phyloP scores from a whole-genome alignment of 2,113 vertebrate genomes.

The Neofelis nebulosa region DNA sequence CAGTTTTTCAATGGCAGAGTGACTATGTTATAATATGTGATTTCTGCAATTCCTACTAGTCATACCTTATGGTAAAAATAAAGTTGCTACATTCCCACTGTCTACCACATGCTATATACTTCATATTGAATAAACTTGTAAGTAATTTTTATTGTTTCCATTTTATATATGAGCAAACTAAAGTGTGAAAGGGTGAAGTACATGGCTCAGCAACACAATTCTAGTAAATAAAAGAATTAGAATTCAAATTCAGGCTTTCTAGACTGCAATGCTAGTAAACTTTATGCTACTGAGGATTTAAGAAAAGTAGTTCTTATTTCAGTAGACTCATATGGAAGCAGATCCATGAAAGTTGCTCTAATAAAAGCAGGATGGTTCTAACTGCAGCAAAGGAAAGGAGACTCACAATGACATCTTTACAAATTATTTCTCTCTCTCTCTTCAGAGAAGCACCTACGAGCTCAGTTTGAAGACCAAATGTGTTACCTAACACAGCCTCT shows the following conservation, averaged over 20 bases:
- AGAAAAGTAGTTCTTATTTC: background rate
- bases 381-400: background rate
- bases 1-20: background rate
- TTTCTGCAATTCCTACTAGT: background rate
- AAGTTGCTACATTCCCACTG: background rate
- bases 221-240: background rate
- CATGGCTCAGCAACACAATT: background rate
- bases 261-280: background rate
- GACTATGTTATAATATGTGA: background rate
- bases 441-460: background rate
- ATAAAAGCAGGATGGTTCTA: background rate
- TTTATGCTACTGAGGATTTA: background rate
- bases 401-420: background rate
- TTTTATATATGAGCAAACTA: background rate
- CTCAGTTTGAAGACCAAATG: background rate
- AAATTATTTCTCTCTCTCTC: background rate
- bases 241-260: conserved; percentile 12
- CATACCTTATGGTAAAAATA: background rate
- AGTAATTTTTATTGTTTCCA: background rate
- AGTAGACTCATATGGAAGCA: background rate
- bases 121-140: background rate
- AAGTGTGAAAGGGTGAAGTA: background rate
- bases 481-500: background rate
- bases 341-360: background rate
- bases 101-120: background rate